Conservation (phyloP, 2,797 vertebrate genomes). For the Muraenolepis orangiensis region DNA sequence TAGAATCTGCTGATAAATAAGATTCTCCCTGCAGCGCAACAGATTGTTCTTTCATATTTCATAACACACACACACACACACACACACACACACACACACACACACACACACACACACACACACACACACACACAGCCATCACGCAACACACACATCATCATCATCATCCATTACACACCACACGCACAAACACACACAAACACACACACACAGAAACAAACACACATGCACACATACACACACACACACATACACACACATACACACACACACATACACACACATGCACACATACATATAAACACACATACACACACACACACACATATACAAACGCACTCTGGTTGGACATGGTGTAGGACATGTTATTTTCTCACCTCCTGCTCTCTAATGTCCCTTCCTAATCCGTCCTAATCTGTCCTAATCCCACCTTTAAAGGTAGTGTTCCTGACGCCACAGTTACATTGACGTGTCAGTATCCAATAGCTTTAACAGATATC, state of each 20-base stretch:
- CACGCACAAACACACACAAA: slow-evolving; percentile 18
- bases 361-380: neutral
- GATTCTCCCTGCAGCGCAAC: slow-evolving; percentile 64
- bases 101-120: slow-evolving; percentile 10
- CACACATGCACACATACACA: slow-evolving; percentile 10
- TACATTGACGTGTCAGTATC: slow-evolving; percentile 60
- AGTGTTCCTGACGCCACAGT: slow-evolving; percentile 36
- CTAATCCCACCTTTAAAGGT: slow-evolving; percentile 49
- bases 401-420: slow-evolving; percentile 16
- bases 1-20: slow-evolving; percentile 69
- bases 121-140: neutral
- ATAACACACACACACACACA: slow-evolving; percentile 43
- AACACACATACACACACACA: neutral
- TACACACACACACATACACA: slow-evolving; percentile 29
- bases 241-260: slow-evolving; percentile 8
- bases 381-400: neutral
- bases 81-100: slow-evolving; percentile 25
- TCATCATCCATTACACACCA: slow-evolving; percentile 68
- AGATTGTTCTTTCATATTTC: slow-evolving; percentile 77
- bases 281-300: neutral
- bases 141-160: neutral
- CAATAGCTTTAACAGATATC: slow-evolving; percentile 65
- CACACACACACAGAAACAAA: slow-evolving; percentile 21
- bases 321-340: no score
- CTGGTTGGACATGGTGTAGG: no score